A percentile compares a stretch with the other conserved stretches of the same genome.
Evolutionary conservation across 2,797 vertebrate species (phyloP).

Genomic region (Arremon brunneinucha): DNA sequence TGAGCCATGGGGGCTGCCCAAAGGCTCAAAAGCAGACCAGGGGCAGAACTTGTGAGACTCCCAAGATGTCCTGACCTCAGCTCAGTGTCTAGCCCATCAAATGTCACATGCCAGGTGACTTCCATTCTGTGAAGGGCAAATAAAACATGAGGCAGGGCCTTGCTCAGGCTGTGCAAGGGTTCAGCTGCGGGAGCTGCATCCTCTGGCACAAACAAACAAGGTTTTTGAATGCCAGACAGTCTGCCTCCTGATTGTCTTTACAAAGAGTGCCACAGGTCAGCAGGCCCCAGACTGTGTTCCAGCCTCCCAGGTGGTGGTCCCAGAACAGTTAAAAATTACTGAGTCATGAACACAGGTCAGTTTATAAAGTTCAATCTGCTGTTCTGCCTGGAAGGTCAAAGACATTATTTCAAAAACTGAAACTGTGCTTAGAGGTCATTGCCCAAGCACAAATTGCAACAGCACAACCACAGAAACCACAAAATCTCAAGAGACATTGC

Average conservation of each 20-base stretch:
- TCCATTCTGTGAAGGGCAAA: neutral
- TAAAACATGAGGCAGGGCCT: neutral
- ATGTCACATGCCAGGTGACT: neutral
- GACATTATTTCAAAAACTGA: neutral
- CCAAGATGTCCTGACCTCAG: neutral
- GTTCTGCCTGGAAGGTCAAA: constrained; percentile 19
- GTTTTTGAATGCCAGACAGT: neutral
- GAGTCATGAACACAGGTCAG: neutral
- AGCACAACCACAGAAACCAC: constrained; percentile 28
- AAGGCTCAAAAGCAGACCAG: neutral
- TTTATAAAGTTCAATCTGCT: neutral
- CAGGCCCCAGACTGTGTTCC: neutral
- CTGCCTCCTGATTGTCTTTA: neutral
- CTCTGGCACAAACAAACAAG: neutral
- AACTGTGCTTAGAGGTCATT: constrained; percentile 20
- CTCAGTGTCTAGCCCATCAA: neutral
- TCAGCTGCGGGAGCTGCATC: neutral
- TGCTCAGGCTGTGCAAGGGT: fast-evolving
- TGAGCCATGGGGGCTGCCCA: neutral
- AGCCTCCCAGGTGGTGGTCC: neutral
- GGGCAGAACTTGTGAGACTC: neutral
- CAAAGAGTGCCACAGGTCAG: neutral
- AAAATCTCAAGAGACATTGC: neutral
- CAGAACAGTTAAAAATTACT: neutral
- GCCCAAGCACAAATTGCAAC: constrained; percentile 6